Evolutionary conservation across 1,140 invertebrate genomes (phyloP), one percentile per base, ranked within the genome.

Genomic region (Sesamia nonagrioides): DNA sequence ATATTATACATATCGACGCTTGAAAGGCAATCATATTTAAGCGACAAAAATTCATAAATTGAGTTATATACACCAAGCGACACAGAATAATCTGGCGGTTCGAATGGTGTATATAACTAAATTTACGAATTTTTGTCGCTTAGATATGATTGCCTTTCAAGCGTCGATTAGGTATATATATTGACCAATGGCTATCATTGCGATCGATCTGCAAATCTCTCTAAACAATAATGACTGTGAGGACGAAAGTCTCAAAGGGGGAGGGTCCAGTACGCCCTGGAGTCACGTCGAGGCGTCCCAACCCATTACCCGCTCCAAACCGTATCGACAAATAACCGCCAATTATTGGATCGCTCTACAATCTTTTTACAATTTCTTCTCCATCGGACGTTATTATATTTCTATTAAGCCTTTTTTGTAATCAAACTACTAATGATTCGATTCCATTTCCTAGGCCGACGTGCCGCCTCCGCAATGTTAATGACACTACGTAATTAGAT

Each of bases 341-440:
- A 95, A 95, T 95, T 95, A 95, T 94, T 94, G 89, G 89, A 91
- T 89, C 88, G 91, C 92, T 92, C 92, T 87, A 94, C 93, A 95
- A 95, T 95, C 93, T 95, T 95, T 95, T 95, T 93, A 95, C 93
- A 95, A 95, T 95, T 94, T 95, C 93, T 93, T 92, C 93, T 89
- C 86, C 81, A 85, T 81, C 91, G 78, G 77, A 78, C 90, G 92
- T 95, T 95, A 95, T 95, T 95, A 94, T 95, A 93, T 94, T 94
- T 94, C 92, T 95, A 95, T 94, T 94, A 94, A 93, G 91, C 91
- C 92, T 94, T 95, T 94, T 95, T 95, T 94, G 92, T 95, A 94
- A 95, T 95, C 93, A 94, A 93, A 94, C 91, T 92, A 92, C 92
- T 94, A 94, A 94, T 94, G 93, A 94, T 94, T 94, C 92, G 93